These are phyloP conservation scores for Pseudomyrmex sp. DNA, from an alignment of 1,140 invertebrate genomes.

Conservation along the genomic window DNA sequence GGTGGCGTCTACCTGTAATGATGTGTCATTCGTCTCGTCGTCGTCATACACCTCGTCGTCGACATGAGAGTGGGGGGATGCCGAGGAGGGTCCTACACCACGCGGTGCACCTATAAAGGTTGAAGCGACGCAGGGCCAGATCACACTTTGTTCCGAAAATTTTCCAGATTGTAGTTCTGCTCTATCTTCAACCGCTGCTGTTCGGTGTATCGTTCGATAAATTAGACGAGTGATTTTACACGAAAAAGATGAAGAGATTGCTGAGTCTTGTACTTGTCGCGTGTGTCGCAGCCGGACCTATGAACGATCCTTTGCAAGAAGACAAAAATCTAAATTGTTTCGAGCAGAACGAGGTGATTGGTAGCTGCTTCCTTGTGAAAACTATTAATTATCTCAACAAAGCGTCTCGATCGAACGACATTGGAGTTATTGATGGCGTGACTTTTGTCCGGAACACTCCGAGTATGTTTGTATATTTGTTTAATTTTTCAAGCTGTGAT, in stretches of 20 bases:
- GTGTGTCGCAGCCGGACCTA: constrained; percentile 76
- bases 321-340: constrained; percentile 75
- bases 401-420: constrained; percentile 86
- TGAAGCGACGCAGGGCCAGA: constrained; percentile 80
- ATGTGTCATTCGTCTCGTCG: constrained; percentile 54
- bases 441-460: constrained; percentile 85
- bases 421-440: constrained; percentile 87
- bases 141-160: constrained; percentile 84
- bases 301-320: constrained; percentile 48
- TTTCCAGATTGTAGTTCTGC: constrained; percentile 72
- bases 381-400: constrained; percentile 86
- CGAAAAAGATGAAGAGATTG: constrained; percentile 78
- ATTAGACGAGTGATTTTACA: constrained; percentile 4
- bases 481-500: background rate
- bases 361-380: constrained; percentile 87
- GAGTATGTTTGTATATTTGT: constrained; percentile 72
- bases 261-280: constrained; percentile 78
- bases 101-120: constrained; percentile 82
- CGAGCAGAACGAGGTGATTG: constrained; percentile 83
- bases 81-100: constrained; percentile 70
- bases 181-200: background rate
- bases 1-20: constrained; percentile 64
- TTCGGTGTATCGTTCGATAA: background rate
- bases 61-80: constrained; percentile 63
- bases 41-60: constrained; percentile 57